These are phyloP conservation scores for Cylas formicarius DNA, from an alignment of 1,140 invertebrate genomes.

Conservation along the genomic window DNA sequence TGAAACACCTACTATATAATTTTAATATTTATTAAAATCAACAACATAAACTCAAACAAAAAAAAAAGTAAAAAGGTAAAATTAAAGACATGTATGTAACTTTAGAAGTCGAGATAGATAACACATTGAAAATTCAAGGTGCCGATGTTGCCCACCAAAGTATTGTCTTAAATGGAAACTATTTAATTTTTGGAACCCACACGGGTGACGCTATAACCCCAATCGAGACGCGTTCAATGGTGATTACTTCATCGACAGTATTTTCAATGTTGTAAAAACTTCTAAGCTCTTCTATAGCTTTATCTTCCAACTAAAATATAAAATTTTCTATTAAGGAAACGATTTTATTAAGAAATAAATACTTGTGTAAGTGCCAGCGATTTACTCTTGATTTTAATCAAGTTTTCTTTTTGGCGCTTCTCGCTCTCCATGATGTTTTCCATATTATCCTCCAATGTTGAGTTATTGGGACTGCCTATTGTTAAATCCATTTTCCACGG, in stretches of 20 bases:
- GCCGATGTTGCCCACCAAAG: too few species aligned
- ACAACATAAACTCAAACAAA: too few species aligned
- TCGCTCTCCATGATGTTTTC: slow-evolving; percentile 53
- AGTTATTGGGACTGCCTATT: too few species aligned
- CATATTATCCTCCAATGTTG: slow-evolving; percentile 40
- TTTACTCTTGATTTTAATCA: slow-evolving; percentile 53
- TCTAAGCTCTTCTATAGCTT: slow-evolving; percentile 62
- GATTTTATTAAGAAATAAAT: slow-evolving; percentile 9
- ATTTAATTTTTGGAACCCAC: slow-evolving; percentile 46
- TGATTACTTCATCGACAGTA: slow-evolving; percentile 56
- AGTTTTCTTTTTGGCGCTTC: slow-evolving; percentile 53
- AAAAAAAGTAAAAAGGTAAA: too few species aligned
- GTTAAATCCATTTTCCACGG: slow-evolving; percentile 42
- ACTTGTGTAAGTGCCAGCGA: slow-evolving; percentile 58
- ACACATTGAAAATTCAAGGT: too few species aligned
- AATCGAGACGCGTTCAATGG: slow-evolving; percentile 48
- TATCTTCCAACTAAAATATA: slow-evolving; percentile 57
- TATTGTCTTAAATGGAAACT: too few species aligned
- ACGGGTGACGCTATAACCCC: slow-evolving; percentile 48
- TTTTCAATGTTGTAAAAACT: slow-evolving; percentile 55
- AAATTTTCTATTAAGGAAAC: slow-evolving; percentile 11
- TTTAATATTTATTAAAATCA: too few species aligned
- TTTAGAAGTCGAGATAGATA: too few species aligned
- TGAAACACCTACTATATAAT: too few species aligned
- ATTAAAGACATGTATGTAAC: too few species aligned